Conservation (phyloP, 2,113 vertebrate genomes). For the Clarias magur region DNA sequence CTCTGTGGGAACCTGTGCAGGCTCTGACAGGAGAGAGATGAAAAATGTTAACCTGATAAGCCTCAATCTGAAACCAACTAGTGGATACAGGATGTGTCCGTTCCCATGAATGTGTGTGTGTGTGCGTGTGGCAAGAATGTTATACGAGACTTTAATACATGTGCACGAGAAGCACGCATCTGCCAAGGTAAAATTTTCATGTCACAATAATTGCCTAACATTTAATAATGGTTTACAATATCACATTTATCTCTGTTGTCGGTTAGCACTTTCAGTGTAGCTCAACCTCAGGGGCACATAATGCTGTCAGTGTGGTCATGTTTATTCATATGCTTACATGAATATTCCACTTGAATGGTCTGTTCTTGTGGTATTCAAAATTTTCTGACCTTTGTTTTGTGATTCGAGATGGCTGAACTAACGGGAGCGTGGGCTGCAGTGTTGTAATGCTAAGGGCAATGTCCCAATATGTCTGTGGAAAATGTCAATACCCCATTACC, state of each 20-base stretch:
- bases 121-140: neutral
- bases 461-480: neutral
- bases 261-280: neutral
- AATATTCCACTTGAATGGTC: neutral
- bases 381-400: neutral
- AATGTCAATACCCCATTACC: neutral
- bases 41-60: slow-evolving; percentile 39
- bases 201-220: neutral
- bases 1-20: slow-evolving; percentile 34
- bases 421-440: neutral
- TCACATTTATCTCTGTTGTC: neutral
- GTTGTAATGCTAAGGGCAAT: neutral
- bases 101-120: slow-evolving; percentile 24
- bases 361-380: neutral
- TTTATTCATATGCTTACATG: no score
- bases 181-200: neutral
- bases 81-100: slow-evolving; percentile 30
- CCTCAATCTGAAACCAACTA: slow-evolving; percentile 16
- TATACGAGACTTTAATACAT: neutral
- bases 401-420: neutral
- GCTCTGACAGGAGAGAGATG: slow-evolving; percentile 24
- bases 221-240: neutral
- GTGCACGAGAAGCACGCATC: neutral
- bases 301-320: neutral
- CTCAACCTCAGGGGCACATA: neutral